A percentile compares a stretch with the other conserved stretches of the same genome.
Conservation (phyloP, 1,140 invertebrate genomes). For the Drosophila ercepeae region DNA sequence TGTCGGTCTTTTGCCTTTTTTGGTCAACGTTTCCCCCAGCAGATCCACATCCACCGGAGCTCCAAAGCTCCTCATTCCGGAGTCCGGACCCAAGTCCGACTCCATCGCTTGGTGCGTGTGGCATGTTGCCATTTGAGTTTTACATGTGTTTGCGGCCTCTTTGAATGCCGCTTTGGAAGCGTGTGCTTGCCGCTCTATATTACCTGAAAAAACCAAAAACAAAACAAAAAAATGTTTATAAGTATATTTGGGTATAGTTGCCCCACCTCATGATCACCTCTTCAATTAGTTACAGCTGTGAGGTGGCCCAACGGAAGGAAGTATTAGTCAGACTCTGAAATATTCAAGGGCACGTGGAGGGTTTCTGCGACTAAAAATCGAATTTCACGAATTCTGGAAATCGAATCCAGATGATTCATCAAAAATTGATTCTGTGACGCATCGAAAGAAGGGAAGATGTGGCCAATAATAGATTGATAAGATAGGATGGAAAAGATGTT, state of each 20-base stretch:
- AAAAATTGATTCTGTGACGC: constrained; percentile 35
- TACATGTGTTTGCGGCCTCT: constrained; percentile 77
- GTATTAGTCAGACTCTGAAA: constrained; percentile 67
- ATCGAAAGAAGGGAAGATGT: constrained; percentile 7
- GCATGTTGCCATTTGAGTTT: constrained; percentile 81
- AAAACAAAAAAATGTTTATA: not conserved
- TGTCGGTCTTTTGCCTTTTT: constrained; percentile 72
- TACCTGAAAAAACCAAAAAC: constrained; percentile 22
- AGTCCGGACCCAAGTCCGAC: constrained; percentile 24
- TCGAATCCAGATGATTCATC: constrained; percentile 50
- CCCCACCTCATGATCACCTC: constrained; percentile 10
- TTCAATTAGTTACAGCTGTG: constrained; percentile 69
- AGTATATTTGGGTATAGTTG: constrained; percentile 6
- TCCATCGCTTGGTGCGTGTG: constrained; percentile 66
- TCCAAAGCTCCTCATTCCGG: constrained; percentile 17
- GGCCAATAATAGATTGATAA: not conserved
- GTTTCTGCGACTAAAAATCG: constrained; percentile 13
- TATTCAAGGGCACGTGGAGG: constrained; percentile 55
- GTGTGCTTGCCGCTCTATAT: constrained; percentile 38
- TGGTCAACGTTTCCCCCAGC: constrained; percentile 36
- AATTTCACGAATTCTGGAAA: constrained; percentile 65
- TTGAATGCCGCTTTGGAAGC: constrained; percentile 61
- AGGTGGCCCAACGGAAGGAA: constrained; percentile 58
- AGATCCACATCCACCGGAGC: constrained; percentile 6
- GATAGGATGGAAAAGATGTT: not conserved